Conservation (phyloP, 2,113 vertebrate species). For the Boulengeromyrus knoepffleri region DNA sequence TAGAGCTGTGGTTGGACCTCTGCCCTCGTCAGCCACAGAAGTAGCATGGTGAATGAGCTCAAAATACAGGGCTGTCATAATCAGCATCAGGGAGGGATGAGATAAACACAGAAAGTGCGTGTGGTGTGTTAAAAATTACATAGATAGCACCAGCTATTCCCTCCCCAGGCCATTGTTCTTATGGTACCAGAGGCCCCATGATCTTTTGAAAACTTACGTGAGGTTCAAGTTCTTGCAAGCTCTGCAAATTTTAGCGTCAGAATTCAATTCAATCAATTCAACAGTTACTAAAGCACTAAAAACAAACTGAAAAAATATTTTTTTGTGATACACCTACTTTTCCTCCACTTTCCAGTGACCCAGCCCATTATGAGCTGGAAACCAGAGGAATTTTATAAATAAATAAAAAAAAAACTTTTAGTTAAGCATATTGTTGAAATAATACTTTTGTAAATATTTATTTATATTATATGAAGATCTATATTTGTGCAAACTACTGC, state of each 20-base stretch:
- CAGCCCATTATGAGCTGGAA: neutral
- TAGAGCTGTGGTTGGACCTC: neutral
- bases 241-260: neutral
- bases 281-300: neutral
- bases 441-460: neutral
- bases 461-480: neutral
- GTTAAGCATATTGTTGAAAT: neutral
- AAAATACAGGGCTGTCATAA: conserved; percentile 3
- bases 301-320: neutral
- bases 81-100: neutral
- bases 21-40: neutral
- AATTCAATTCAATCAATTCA: neutral
- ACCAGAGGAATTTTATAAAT: neutral
- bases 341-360: neutral
- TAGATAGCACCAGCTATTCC: conserved; percentile 29
- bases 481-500: neutral
- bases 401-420: neutral
- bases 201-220: neutral
- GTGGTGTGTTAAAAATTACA: neutral
- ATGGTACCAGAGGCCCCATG: conserved; percentile 3
- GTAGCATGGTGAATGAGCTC: neutral
- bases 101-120: neutral
- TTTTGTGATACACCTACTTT: neutral
- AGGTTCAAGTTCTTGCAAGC: neutral
- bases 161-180: neutral